Evolutionary conservation across 2,113 vertebrate genomes (phyloP), one percentile per base, ranked within the genome.

Genomic region (Clarias batrachus): DNA sequence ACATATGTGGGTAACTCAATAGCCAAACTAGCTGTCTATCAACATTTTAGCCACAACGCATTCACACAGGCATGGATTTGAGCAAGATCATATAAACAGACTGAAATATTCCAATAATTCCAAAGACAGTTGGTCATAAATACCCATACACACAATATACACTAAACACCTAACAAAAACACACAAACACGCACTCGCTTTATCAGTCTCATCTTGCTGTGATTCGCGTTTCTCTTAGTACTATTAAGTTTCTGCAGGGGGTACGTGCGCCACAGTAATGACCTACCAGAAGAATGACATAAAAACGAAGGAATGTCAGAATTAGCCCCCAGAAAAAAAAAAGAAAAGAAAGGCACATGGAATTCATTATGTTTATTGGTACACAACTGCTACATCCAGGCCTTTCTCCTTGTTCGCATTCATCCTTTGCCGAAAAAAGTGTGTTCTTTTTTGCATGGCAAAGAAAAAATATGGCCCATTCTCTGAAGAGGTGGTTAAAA

Each of bases 1-100:
- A 93, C 92, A 92, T 92, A 92, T 92, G 92, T 93, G 90, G 93
- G 92, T 91, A 93, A 93, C 88, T 90, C 71, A 90, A 93, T 93
- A 93, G 91, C 87, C 86, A 70, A 66, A 78, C 84, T 85, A 74
- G 91, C 86, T 56, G 87, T 89, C 91, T 90, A 91, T 92, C 91
- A 93, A 93, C 92, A 63, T 56, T 81, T 85, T 56, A 85, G n/a
- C 68, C 71, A 78, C 80, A 87, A 52, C n/a, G 27, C 77, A 86
- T 62, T 16, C 33, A 57, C 25, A 30, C 60, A 21, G 88, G 76
- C 90, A 89, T 88, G 86, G 76, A 89, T 91, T 83, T 88, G 86
- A 85, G 86, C 27, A 86, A 66, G 63, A 48, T 63, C 41, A 85
- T 66, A 87, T 78, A 85, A 62, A 91, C 87, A 91, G 17, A 54